Evolutionary conservation across 2,113 vertebrate genomes (phyloP), one percentile per base, ranked within the genome.

Genomic region (Loxodonta africana): DNA sequence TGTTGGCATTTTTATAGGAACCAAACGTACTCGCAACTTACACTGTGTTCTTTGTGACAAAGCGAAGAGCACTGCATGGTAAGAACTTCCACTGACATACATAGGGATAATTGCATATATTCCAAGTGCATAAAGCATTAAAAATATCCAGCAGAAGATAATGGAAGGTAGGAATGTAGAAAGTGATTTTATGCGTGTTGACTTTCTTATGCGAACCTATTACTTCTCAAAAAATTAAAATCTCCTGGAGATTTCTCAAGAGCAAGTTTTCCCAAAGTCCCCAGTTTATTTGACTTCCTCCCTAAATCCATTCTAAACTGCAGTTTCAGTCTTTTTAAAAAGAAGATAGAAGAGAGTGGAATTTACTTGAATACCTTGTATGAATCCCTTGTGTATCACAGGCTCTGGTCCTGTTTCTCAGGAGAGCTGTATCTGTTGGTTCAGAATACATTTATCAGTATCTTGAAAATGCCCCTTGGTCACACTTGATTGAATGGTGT

Each of bases 311-410:
- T 57, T 90, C 53, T 80, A 53, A 87, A 67, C 25, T 33, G 8
- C 53, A 84, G 92, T 71, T 92, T 88, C 21, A 91, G 3, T 96
- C 69, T 74, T 95, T 90, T 85, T 89, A 65, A n/a, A 74, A 94
- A 82, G 62, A 94, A 73, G 77, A 81, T 4, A 18, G 8, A 84
- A 41, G 44, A 92, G 63, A n/a, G 5, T 71, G 67, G 30, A 41
- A 37, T 33, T 57, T 53, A 65, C 14, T 78, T 57, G 69, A 51
- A 46, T 80, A 11, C 11, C 12, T 57, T 78, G 14, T 81, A 62
- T 48, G 23, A 92, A n/a, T 83, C 25, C 30, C 28, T 84, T 95
- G 20, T 65, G 44, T 9, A 15, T 48, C 9, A n/a, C 12, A 21
- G 57, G 25, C 8, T 92, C 82, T 37, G n/a, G 51, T 28, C 11